These are phyloP conservation scores for Drosophila baimaii DNA, from an alignment of 1,140 invertebrate species.

Conservation along the genomic window DNA sequence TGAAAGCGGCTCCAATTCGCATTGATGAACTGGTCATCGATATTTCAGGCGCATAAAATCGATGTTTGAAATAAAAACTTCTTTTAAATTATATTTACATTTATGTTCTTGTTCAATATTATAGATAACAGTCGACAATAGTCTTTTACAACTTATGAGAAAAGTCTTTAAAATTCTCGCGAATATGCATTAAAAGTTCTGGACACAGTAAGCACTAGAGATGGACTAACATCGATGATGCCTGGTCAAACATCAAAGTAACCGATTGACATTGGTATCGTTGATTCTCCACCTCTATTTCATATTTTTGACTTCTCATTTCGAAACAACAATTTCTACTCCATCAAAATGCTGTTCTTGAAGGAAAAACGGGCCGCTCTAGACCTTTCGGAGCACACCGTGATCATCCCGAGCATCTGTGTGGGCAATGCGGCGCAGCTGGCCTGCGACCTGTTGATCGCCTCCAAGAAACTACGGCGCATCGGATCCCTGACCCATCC, in stretches of 20 bases:
- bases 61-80: no score
- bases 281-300: not conserved
- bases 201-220: not conserved
- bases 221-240: not conserved
- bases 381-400: slow-evolving; percentile 85
- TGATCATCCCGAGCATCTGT: slow-evolving; percentile 89
- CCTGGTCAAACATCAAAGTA: not conserved
- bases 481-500: slow-evolving; percentile 87
- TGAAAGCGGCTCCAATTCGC: no score
- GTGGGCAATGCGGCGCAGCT: slow-evolving; percentile 92
- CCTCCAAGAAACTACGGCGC: slow-evolving; percentile 86
- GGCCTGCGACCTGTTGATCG: slow-evolving; percentile 89
- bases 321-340: slow-evolving; percentile 10
- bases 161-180: no score
- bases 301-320: slow-evolving; percentile 11
- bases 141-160: no score
- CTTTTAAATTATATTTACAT: no score
- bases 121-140: no score
- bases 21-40: no score
- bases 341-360: slow-evolving; percentile 47
- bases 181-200: not conserved
- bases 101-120: no score
- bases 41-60: no score
- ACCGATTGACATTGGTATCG: not conserved
- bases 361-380: slow-evolving; percentile 60